Evolutionary conservation across 2,888 invertebrate species (phyloP), one percentile per base, ranked within the genome.

Genomic region (Drosophila prostipennis): DNA sequence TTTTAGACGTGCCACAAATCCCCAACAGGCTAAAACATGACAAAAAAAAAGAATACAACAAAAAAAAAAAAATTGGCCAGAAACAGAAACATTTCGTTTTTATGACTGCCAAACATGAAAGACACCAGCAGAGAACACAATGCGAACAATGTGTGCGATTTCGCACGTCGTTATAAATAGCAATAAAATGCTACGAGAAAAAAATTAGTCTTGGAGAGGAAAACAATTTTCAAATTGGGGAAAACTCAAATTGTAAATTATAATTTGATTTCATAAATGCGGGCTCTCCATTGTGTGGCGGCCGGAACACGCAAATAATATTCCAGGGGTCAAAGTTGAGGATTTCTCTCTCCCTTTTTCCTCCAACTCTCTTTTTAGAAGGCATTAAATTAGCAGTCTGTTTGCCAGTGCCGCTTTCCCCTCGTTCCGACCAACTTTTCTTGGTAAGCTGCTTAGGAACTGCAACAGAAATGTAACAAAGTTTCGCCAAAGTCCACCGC

Each of bases 121-220:
- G 83, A 79, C 70, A 76, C 39, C 23, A 29, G 23, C 19, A 23
- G 7, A 29, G 7, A 29, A 14, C 37, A 14, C 34, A 49, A 57
- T 55, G 52, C n/a, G 40, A 46, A 51, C 78, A 85, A 79, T 74
- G 82, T 85, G 85, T 76, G 82, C 85, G 85, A 81, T 78, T 87
- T 87, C 85, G 65, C 87, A 83, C 87, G 85, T 87, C 82, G 68
- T 83, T 69, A 79, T 78, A 81, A 79, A 77, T 71, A 71, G 79
- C 78, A 67, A 83, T 86, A 83, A 81, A 80, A 69, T 57, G 63
- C 46, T 10, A 46, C 2, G 34, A 16, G 6, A 5, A 51, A 60
- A 32, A 57, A 70, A 52, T 37, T 42, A 32, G 43, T 67, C 23
- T 23, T 34, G 49, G 54, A 19, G 39, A 16, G n/a, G 32, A 65